Percentiles rank a stretch among this genome's conserved stretches.
Evolutionary conservation across 2,888 invertebrate genomes (phyloP).

Genomic region (Parascotia fuliginaria): DNA sequence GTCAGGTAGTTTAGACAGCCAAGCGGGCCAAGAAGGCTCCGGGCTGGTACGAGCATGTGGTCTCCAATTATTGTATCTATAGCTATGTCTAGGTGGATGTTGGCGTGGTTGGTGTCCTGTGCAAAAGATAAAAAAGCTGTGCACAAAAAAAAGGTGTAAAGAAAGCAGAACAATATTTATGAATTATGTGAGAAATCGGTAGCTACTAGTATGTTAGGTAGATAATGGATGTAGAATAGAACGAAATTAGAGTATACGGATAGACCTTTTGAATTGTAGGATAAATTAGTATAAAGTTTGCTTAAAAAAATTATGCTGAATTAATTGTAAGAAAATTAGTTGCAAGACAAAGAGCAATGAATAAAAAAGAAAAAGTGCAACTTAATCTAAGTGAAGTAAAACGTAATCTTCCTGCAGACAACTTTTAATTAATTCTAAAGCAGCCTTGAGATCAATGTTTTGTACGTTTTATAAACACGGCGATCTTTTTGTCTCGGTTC

Average conservation of each 20-base stretch:
- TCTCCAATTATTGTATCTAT: background rate
- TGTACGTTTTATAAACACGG: slow-evolving; percentile 27
- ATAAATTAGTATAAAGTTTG: background rate
- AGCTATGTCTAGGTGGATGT: background rate
- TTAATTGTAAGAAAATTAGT: background rate
- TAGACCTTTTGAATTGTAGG: too few relatives aligned
- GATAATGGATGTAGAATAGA: too few relatives aligned
- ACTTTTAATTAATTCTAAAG: slow-evolving; percentile 29
- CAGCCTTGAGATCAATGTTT: slow-evolving; percentile 6
- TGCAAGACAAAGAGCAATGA: background rate
- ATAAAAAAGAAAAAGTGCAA: background rate
- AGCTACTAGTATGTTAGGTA: too few relatives aligned
- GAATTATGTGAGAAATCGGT: too few relatives aligned
- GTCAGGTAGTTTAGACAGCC: background rate
- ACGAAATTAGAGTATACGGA: too few relatives aligned
- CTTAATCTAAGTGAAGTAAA: background rate
- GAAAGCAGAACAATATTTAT: background rate
- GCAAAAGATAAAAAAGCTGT: background rate
- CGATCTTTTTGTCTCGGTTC: slow-evolving; percentile 36
- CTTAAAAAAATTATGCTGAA: background rate
- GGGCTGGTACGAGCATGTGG: background rate
- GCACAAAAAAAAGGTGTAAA: background rate
- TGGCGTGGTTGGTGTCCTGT: background rate
- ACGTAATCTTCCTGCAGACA: background rate
- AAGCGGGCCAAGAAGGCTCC: background rate